phyloP scores from a whole-genome alignment of 2,888 invertebrate genomes.

The Eulithis prunata region DNA sequence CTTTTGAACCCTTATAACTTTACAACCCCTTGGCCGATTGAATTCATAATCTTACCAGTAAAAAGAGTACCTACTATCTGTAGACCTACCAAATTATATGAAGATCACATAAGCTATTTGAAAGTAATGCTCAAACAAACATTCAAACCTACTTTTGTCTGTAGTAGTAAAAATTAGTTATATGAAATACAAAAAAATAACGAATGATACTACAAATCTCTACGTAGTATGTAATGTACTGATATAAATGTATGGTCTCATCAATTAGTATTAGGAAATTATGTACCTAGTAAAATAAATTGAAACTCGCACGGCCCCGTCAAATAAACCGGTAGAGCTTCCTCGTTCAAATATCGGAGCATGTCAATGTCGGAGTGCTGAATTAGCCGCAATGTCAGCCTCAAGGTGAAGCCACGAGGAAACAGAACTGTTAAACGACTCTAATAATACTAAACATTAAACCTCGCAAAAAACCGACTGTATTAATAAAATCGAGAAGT shows the following conservation, averaged over 20 bases:
- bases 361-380: conserved; percentile 76
- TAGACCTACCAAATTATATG: conserved; percentile 38
- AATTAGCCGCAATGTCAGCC: conserved; percentile 77
- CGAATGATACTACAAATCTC: background rate
- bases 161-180: background rate
- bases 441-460: conserved; percentile 49
- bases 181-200: background rate
- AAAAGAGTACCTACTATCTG: conserved; percentile 42
- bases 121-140: no score
- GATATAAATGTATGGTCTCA: background rate
- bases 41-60: no score
- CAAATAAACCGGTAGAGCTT: conserved; percentile 64
- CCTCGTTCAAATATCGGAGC: conserved; percentile 75
- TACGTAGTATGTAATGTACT: background rate
- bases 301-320: conserved; percentile 51
- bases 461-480: conserved; percentile 43
- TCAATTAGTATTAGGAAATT: conserved; percentile 25
- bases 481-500: background rate
- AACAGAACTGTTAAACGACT: conserved; percentile 53
- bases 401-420: conserved; percentile 72
- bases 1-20: no score
- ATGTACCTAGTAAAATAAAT: conserved; percentile 11
- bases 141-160: no score
- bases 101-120: conserved; percentile 47
- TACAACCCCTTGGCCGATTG: no score